Evolutionary conservation across 1,140 invertebrate genomes (phyloP).

Genomic region (Coenobita brevimanus): DNA sequence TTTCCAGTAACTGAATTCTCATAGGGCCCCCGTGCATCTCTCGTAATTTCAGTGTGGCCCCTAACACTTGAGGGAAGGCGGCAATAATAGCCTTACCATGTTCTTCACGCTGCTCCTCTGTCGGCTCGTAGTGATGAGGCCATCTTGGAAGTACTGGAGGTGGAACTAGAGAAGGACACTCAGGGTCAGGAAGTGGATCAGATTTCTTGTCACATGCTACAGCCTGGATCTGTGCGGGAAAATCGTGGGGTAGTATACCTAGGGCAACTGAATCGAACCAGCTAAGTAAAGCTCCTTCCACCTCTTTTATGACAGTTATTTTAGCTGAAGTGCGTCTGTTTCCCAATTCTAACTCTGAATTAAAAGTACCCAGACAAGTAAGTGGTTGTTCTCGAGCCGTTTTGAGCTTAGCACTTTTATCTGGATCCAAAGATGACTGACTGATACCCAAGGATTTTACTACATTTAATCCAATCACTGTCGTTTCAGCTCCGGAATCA

Average conservation of each 20-base stretch:
- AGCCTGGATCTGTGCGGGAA: neutral
- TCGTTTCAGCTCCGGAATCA: conserved; percentile 9
- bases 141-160: neutral
- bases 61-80: neutral
- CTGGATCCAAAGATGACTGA: neutral
- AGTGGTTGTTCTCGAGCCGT: neutral
- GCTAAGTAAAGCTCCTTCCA: neutral
- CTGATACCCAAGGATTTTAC: neutral
- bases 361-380: neutral
- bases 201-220: neutral
- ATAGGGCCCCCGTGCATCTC: conserved; percentile 33
- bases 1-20: neutral
- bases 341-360: neutral
- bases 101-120: neutral
- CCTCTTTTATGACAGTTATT: neutral
- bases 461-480: neutral
- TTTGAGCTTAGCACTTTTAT: neutral
- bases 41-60: neutral
- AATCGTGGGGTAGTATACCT: neutral
- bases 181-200: neutral
- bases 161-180: neutral
- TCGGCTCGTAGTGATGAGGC: neutral
- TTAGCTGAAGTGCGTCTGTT: neutral
- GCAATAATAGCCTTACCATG: neutral
- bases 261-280: conserved; percentile 28